These are phyloP conservation scores for Anniella stebbinsi DNA, from an alignment of 2,797 vertebrate species.

Conservation along the genomic window DNA sequence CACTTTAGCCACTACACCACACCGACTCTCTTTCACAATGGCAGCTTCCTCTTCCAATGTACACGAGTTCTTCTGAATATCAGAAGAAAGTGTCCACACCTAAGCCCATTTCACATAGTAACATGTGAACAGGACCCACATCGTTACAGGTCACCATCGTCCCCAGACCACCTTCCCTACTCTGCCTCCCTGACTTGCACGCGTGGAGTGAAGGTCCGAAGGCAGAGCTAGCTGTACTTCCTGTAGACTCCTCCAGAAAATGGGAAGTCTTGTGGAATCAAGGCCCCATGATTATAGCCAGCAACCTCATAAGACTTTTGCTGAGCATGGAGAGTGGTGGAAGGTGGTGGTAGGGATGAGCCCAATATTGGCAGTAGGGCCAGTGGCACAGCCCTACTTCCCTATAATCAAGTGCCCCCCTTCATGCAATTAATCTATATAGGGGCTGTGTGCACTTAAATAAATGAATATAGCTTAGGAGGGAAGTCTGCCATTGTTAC, in stretches of 20 bases:
- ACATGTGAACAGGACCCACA: no score
- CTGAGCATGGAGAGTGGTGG: neutral
- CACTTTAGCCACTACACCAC: no score
- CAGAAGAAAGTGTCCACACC: neutral
- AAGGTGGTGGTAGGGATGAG: neutral
- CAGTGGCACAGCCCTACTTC: neutral
- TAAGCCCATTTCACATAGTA: no score
- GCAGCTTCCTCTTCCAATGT: neutral
- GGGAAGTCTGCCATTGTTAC: neutral
- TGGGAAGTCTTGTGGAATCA: neutral
- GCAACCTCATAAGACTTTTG: neutral
- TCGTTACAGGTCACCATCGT: neutral
- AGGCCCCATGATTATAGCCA: neutral
- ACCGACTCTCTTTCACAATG: no score
- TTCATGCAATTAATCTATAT: neutral
- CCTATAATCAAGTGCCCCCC: neutral
- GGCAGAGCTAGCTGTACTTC: neutral
- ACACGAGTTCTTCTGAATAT: neutral
- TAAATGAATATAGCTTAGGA: neutral
- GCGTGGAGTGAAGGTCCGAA: neutral
- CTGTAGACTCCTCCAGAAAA: neutral
- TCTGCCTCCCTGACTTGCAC: no score
- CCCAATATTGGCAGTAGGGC: no score
- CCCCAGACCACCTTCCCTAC: neutral
- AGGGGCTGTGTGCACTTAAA: neutral